Evolutionary conservation across 1,140 invertebrate species (phyloP).

Genomic region (Mercenaria mercenaria): DNA sequence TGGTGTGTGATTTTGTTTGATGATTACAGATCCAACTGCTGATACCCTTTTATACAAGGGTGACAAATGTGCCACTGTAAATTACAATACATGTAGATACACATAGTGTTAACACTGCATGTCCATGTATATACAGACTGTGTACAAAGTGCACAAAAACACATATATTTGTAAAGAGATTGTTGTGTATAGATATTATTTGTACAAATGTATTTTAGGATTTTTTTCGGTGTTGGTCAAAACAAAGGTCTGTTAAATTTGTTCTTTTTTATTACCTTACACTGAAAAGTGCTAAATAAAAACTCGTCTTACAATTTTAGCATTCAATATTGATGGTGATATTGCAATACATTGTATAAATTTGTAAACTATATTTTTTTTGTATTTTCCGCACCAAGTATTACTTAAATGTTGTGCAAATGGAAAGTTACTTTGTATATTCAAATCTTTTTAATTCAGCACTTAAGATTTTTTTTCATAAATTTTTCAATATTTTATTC

Average conservation of each 20-base stretch:
- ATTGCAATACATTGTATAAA: too few species aligned
- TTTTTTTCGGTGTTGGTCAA: constrained; percentile 4
- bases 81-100: constrained; percentile 27
- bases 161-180: constrained; percentile 5
- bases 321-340: not conserved
- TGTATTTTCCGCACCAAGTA: too few species aligned
- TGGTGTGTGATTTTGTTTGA: constrained; percentile 6
- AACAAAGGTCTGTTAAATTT: not conserved
- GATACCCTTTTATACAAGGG: constrained; percentile 9
- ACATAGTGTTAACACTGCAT: constrained; percentile 35
- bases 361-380: too few species aligned
- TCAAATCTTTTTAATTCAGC: too few species aligned
- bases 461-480: too few species aligned
- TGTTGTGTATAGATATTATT: constrained; percentile 39
- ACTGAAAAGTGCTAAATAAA: constrained; percentile 24
- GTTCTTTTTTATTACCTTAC: constrained; percentile 6
- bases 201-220: constrained; percentile 40
- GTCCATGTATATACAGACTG: not conserved
- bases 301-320: not conserved
- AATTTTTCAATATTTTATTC: too few species aligned
- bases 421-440: too few species aligned
- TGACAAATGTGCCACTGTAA: constrained; percentile 12
- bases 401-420: too few species aligned
- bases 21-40: constrained; percentile 19
- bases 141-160: constrained; percentile 38